Base-by-base conservation (phyloP, 2,797 vertebrate species). In the Geotria australis region DNA sequence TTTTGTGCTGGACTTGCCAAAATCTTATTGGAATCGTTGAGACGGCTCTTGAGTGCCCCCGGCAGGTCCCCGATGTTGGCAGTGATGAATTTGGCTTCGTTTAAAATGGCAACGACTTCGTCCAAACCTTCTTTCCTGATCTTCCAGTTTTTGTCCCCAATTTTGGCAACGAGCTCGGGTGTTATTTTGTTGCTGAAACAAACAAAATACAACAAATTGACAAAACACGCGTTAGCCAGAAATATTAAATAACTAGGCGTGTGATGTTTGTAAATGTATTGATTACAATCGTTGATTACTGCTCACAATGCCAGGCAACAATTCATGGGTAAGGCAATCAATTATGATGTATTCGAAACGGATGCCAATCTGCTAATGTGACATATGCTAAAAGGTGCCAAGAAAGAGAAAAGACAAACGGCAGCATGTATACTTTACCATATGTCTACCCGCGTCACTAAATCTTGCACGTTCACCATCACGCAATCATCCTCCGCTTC, bases 141-240 rank as follows among this genome's bases (percentile, higher is more conserved):
- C 69, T 98, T 96, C 91, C 91, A 98, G 70, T 94, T 96, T 70
- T 95, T 98, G 64, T 98, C 91, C 8, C 68, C 73, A 47, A 96
- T 83, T 68, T 96, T 98, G 49, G 76, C 73, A 60, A 95, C 77
- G 58, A 95, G 71, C 8, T 93, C 84, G 2, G 73, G 75, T 10
- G 81, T 79, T 62, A 98, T 80, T 71, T 94, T 95, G 65, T 91
- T 84, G 68, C 91, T 96, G 61, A 38, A 38, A 38, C 57, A 9
- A 7, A 61, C 57, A 9, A 7, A 61, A 61, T 38, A 60, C 24
- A 59, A 60, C 58, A 11, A 24, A 38, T 38, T 38, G 24, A 38
- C 3, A 38, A 38, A 38, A 38, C 24, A 38, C 38, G 24, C 24
- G 38, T 38, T 38, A 38, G 24, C 24, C 24, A 38, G 38, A 38